Conservation (phyloP, 2,888 invertebrate species). For the Seladonia tumulorum region DNA sequence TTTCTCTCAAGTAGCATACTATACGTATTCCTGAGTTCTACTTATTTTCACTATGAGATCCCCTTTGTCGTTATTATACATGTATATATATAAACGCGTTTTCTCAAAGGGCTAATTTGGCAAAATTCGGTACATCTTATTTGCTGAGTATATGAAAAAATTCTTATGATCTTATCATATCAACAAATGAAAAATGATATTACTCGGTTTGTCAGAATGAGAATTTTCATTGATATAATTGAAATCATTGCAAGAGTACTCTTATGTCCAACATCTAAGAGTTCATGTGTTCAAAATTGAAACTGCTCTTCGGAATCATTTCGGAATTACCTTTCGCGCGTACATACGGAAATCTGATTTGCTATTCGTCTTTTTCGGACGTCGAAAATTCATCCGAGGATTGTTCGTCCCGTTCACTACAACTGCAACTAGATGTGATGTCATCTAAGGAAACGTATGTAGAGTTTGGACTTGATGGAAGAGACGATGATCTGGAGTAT, state of each 20-base stretch:
- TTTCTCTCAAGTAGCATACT: not conserved
- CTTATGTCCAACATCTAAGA: not conserved
- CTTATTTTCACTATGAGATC: not conserved
- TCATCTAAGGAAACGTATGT: slow-evolving; percentile 45
- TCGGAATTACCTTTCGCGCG: slow-evolving; percentile 23
- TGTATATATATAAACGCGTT: not conserved
- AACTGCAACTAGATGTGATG: slow-evolving; percentile 41
- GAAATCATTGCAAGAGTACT: not conserved
- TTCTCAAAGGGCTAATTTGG: not conserved
- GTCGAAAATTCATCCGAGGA: slow-evolving; percentile 40
- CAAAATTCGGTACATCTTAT: not conserved
- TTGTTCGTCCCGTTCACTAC: slow-evolving; percentile 41
- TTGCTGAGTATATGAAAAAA: not conserved
- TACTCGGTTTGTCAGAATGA: not conserved
- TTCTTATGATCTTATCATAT: not conserved
- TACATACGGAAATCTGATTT: slow-evolving; percentile 14
- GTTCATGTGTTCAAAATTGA: not conserved
- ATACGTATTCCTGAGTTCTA: not conserved
- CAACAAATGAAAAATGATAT: not conserved
- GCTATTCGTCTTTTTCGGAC: slow-evolving; percentile 38
- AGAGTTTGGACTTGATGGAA: slow-evolving; percentile 36
- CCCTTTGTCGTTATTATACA: not conserved
- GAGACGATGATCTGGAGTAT: slow-evolving; percentile 26
- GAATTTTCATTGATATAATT: not conserved
- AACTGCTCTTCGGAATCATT: slow-evolving; percentile 1